Evolutionary conservation across 2,888 invertebrate genomes (phyloP).

Genomic region (Scrobipalpa costella): DNA sequence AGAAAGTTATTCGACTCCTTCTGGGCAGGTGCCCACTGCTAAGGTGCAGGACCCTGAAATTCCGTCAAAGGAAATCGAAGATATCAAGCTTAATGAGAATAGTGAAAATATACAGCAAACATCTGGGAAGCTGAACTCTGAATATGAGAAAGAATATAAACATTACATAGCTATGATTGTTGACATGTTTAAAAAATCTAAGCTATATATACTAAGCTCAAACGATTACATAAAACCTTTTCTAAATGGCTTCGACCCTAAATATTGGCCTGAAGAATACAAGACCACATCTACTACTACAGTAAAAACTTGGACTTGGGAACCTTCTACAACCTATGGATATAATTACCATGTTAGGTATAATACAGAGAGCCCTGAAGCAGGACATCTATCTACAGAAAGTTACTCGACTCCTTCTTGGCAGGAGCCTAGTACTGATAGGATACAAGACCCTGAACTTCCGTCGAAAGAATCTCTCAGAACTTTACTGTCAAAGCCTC

Average conservation of each 20-base stretch:
- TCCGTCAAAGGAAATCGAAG: neutral
- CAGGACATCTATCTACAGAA: neutral
- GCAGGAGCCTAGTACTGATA: neutral
- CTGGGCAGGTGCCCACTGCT: neutral
- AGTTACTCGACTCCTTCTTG: neutral
- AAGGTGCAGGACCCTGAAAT: neutral
- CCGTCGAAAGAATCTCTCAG: neutral
- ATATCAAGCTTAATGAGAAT: too few relatives aligned
- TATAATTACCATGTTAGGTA: neutral
- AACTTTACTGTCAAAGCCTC: neutral
- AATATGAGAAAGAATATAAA: neutral
- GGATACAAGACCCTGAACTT: neutral
- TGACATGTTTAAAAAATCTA: neutral
- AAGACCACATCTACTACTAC: neutral
- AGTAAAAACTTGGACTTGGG: neutral
- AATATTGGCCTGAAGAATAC: slow-evolving; percentile 6
- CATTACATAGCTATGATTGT: neutral
- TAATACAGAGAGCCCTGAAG: neutral
- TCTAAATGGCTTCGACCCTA: neutral
- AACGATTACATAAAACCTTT: neutral
- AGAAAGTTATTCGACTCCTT: neutral
- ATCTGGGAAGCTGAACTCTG: neutral
- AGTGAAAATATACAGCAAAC: neutral
- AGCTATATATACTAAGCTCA: neutral
- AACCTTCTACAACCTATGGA: neutral